These are phyloP conservation scores for Trinectes maculatus DNA, from an alignment of 2,113 vertebrate species.

Conservation along the genomic window DNA sequence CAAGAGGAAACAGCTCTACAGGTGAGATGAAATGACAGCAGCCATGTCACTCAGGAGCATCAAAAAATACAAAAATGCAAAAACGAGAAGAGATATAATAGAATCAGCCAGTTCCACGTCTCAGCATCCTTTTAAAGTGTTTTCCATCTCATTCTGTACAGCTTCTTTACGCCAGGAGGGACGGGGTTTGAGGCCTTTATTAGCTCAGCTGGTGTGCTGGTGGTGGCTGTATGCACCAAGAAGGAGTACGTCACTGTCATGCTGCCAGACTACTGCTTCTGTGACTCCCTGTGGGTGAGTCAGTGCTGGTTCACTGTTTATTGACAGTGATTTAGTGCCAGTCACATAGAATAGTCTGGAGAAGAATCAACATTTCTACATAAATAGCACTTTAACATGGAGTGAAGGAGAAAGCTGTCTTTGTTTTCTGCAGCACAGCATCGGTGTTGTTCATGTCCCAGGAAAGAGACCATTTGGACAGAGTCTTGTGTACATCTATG, in stretches of 20 bases:
- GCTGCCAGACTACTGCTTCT: conserved; percentile 96
- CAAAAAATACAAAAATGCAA: background rate
- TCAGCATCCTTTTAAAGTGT: background rate
- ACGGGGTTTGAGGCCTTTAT: conserved; percentile 98
- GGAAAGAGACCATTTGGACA: conserved; percentile 98
- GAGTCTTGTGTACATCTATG: conserved; percentile 94
- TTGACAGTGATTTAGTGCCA: background rate
- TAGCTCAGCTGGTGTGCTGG: conserved; percentile 87
- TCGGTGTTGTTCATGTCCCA: conserved; percentile 93
- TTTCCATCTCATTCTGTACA: conserved; percentile 49
- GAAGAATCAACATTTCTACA: background rate
- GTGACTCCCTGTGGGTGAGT: conserved; percentile 97
- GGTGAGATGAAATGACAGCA: conserved; percentile 77
- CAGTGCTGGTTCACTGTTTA: background rate
- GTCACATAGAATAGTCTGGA: too few species aligned
- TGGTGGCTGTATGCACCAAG: conserved; percentile 96
- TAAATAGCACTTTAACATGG: background rate
- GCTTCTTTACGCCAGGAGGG: conserved; percentile 93
- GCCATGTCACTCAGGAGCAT: background rate
- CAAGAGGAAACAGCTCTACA: conserved; percentile 97
- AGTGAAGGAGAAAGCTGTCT: too few species aligned
- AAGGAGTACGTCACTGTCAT: conserved; percentile 96
- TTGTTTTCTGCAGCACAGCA: conserved; percentile 87
- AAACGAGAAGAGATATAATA: background rate
- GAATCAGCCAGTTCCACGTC: background rate